Conservation (phyloP, 2,113 vertebrate genomes). For the Sciurus niger region DNA sequence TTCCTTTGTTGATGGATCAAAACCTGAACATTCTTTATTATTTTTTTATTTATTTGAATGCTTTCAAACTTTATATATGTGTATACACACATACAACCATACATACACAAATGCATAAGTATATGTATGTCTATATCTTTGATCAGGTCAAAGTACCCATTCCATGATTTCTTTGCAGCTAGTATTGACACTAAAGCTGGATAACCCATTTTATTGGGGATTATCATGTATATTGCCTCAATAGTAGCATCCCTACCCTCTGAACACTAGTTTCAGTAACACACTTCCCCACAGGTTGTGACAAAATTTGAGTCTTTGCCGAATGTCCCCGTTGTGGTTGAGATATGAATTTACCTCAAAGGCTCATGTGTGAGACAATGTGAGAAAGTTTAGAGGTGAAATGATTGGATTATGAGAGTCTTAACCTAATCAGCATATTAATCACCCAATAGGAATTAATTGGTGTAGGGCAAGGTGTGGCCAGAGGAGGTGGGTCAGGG, state of each 20-base stretch:
- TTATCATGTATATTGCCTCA: neutral
- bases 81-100: neutral
- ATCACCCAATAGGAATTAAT: no score
- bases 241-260: neutral
- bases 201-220: neutral
- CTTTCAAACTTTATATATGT: neutral
- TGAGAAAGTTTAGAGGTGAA: no score
- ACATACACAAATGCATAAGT: no score
- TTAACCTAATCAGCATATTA: no score
- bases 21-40: neutral
- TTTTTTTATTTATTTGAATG: conserved; percentile 12
- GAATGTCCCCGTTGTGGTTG: neutral
- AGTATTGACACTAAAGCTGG: neutral
- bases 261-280: neutral
- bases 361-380: no score
- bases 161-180: neutral
- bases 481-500: no score
- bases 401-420: no score
- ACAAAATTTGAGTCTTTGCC: neutral
- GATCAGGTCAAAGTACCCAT: neutral
- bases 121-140: neutral
- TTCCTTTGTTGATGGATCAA: neutral
- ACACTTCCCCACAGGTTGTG: neutral
- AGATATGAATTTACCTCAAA: no score
- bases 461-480: no score